These are phyloP conservation scores for Heliconius hermathena DNA, from an alignment of 1,140 invertebrate species.

Conservation along the genomic window DNA sequence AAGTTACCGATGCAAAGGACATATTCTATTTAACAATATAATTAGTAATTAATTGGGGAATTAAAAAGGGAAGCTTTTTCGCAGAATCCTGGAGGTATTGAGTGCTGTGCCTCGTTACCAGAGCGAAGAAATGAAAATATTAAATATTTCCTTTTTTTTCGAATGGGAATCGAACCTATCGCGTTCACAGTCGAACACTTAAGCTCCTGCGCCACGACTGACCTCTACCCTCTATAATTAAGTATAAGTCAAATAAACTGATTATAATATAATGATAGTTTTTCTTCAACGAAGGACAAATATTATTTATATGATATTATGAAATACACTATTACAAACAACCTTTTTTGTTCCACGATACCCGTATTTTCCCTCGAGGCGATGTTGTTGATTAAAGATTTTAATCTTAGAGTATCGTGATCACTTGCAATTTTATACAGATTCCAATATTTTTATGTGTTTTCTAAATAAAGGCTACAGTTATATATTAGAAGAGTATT, in stretches of 20 bases:
- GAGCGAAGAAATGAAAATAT: no score
- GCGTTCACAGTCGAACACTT: no score
- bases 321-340: constrained; percentile 3
- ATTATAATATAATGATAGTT: not conserved
- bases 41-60: no score
- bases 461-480: not conserved
- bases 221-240: no score
- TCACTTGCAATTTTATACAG: constrained; percentile 17
- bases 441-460: constrained; percentile 18
- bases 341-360: constrained; percentile 13
- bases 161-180: no score
- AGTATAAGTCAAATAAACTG: no score
- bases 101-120: no score
- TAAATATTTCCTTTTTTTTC: no score
- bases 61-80: not conserved
- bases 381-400: constrained; percentile 33
- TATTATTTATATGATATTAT: constrained; percentile 9
- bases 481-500: not conserved
- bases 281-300: not conserved
- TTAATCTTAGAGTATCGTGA: constrained; percentile 32
- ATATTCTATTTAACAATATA: no score
- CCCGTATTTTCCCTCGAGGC: constrained; percentile 24
- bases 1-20: no score
- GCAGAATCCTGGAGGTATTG: no score
- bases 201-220: no score